These are phyloP conservation scores for Panurus biarmicus DNA, from an alignment of 2,113 vertebrate genomes.

Conservation along the genomic window DNA sequence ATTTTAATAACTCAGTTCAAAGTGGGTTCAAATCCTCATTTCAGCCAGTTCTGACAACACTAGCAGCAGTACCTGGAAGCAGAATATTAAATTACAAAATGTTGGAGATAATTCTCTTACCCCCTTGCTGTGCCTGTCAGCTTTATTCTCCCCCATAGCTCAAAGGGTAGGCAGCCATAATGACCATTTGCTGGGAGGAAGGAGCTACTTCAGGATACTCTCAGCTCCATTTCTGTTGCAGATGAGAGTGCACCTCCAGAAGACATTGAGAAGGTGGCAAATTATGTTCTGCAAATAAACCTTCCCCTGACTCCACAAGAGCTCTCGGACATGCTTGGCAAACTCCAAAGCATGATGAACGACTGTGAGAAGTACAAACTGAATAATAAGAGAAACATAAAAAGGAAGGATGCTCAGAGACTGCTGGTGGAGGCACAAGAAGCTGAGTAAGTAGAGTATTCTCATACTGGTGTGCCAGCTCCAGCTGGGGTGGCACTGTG, in stretches of 20 bases:
- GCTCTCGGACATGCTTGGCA: conserved; percentile 65
- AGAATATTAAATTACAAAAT: conserved; percentile 10
- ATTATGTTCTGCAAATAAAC: conserved; percentile 72
- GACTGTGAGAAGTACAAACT: conserved; percentile 52
- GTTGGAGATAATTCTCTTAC: conserved; percentile 1
- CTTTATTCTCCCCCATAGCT: not conserved
- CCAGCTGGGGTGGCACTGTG: not conserved
- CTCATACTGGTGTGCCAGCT: not conserved
- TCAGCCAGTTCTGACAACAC: conserved; percentile 31
- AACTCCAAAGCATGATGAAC: conserved; percentile 59
- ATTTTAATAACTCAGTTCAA: conserved; percentile 58
- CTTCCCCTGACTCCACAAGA: conserved; percentile 67
- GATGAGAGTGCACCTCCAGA: conserved; percentile 74
- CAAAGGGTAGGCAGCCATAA: not conserved
- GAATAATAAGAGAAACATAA: conserved; percentile 48
- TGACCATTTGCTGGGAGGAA: not conserved
- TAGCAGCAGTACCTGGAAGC: conserved; percentile 31
- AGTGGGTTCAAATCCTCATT: conserved; percentile 33
- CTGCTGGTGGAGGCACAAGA: conserved; percentile 66
- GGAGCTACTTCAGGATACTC: not conserved
- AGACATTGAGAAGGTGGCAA: conserved; percentile 80
- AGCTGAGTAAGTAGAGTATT: conserved; percentile 65
- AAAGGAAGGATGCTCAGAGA: conserved; percentile 9
- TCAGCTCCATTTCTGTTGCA: conserved; percentile 54
- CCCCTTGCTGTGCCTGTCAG: not conserved